These are phyloP conservation scores for Axis porcinus DNA, from an alignment of 2,113 vertebrate genomes.

Conservation along the genomic window DNA sequence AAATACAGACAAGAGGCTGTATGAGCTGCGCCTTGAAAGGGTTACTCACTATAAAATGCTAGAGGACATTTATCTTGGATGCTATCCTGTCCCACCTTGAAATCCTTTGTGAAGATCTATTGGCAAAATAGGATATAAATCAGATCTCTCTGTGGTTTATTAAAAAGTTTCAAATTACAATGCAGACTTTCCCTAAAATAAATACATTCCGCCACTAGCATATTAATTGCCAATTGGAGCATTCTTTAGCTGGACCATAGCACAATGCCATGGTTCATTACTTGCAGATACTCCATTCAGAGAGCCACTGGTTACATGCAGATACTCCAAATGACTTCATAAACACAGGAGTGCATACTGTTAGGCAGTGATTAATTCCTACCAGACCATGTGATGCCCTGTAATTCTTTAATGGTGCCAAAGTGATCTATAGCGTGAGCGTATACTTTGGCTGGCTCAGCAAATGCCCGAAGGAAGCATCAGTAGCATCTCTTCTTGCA, in stretches of 20 bases:
- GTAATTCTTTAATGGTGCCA: slow-evolving; percentile 79
- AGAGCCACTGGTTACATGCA: slow-evolving; percentile 65
- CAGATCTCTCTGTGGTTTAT: background rate
- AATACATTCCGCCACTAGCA: slow-evolving; percentile 50
- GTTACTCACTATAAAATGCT: background rate
- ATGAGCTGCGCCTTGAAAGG: background rate
- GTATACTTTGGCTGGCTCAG: slow-evolving; percentile 73
- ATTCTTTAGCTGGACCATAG: slow-evolving; percentile 60
- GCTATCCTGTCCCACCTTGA: background rate
- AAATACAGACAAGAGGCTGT: background rate
- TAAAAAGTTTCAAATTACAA: slow-evolving; percentile 50
- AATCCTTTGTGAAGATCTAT: slow-evolving; percentile 2
- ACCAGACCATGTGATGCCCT: slow-evolving; percentile 64
- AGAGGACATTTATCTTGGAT: slow-evolving; percentile 8
- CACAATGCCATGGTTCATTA: slow-evolving; percentile 74
- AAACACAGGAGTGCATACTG: slow-evolving; percentile 75
- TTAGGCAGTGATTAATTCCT: slow-evolving; percentile 85
- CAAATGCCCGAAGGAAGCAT: slow-evolving; percentile 70
- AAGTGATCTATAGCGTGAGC: slow-evolving; percentile 75
- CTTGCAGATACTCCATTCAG: slow-evolving; percentile 57
- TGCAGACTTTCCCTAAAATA: slow-evolving; percentile 34
- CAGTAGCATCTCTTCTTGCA: slow-evolving; percentile 50
- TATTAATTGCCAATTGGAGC: slow-evolving; percentile 77
- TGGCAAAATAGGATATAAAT: slow-evolving; percentile 24
- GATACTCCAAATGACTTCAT: slow-evolving; percentile 79